Evolutionary conservation across 2,113 vertebrate species (phyloP), one percentile per base, ranked within the genome.

Genomic region (Cryptomyrus ogoouensis): DNA sequence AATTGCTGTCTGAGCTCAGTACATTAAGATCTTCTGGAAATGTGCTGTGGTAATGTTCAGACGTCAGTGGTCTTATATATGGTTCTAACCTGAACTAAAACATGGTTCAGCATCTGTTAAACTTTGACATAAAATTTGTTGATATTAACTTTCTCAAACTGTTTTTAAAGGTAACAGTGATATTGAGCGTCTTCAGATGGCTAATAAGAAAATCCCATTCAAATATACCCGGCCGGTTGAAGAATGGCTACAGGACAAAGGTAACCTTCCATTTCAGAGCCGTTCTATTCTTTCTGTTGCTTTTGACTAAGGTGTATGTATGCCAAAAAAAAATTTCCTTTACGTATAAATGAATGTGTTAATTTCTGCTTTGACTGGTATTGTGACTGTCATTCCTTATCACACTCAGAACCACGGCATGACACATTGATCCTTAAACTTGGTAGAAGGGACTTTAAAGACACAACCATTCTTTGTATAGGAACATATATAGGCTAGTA

Each of bases 201-300:
- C 97, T 97, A 99, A 97, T 97, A 98, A 98, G 98, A 99, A 99
- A 98, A 98, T 99, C 95, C 98, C 98, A 95, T 99, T 98, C 97
- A 99, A 99, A 97, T 98, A 98, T 96, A 94, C 97, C 96, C 96
- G 98, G 94, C 97, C 97, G 12, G 97, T 99, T 96, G 98, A 99
- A 91, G 98, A 99, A 92, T 99, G 98, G 97, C 98, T 99, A 91
- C 98, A 98, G 95, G 98, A 99, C 94, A 99, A 99, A 99, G 98
- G 98, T 99, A 99, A 98, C 94, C 94, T 95, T 95, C 95, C 95
- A 94, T 96, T 96, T 96, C 94, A 93, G 93, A 92, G 94, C 89
- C 44, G 46, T 66, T 66, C 27, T 46, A 53, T 58, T 50, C 56
- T 42, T 91, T 39, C 35, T 74, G 88, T 91, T 87, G 90, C 50